A percentile compares a stretch with the other conserved stretches of the same genome.
Conservation (phyloP, 2,113 vertebrate species). For the Coreoperca whiteheadi region DNA sequence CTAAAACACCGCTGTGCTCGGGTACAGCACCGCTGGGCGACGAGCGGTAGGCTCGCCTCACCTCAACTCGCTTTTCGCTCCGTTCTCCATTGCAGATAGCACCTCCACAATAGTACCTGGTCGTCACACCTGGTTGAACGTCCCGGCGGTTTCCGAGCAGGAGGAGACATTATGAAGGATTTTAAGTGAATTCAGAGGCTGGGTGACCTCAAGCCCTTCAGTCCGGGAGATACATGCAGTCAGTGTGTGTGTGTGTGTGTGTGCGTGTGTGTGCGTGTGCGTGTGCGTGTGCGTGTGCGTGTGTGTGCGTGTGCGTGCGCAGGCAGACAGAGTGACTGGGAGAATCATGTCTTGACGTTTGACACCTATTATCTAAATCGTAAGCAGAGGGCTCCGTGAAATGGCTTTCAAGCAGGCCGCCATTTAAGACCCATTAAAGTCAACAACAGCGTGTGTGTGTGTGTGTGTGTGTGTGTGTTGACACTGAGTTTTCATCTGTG, state of each 20-base stretch:
- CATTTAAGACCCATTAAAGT: slow-evolving; percentile 13
- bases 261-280: not conserved
- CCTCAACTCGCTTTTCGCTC: no score
- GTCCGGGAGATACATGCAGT: not conserved
- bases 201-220: not conserved
- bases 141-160: not conserved
- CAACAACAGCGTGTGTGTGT: not conserved
- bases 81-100: no score
- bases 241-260: not conserved
- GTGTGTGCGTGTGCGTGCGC: not conserved
- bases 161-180: not conserved
- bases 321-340: not conserved
- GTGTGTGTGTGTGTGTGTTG: slow-evolving; percentile 3
- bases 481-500: not conserved
- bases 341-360: not conserved
- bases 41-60: no score
- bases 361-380: slow-evolving; percentile 13
- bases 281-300: not conserved
- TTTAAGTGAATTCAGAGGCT: slow-evolving; percentile 21
- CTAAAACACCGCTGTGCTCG: no score
- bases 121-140: no score
- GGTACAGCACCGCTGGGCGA: no score
- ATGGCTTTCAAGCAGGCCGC: not conserved
- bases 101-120: no score
- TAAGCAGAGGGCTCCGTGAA: slow-evolving; percentile 9